A percentile compares a stretch with the other conserved stretches of the same genome.
phyloP scores from a whole-genome alignment of 2,113 vertebrate genomes.

The Lipophrys pholis region DNA sequence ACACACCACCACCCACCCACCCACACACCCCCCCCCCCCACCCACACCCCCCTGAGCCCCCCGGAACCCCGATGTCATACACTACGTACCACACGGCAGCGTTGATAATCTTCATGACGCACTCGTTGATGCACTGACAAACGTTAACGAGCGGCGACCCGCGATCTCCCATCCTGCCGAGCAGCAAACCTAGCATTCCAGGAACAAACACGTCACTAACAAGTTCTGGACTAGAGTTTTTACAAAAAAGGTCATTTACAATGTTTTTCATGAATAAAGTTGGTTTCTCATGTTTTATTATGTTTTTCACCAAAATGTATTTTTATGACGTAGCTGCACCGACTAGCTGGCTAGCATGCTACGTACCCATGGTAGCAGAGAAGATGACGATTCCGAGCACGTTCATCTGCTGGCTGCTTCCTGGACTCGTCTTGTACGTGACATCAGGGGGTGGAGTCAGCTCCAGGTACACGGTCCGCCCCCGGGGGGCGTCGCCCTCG shows the following conservation, averaged over 20 bases:
- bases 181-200: conserved; percentile 82
- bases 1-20: too few relatives aligned
- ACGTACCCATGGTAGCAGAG: conserved; percentile 91
- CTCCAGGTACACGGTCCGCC: conserved; percentile 85
- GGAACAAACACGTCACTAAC: neutral
- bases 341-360: too few relatives aligned
- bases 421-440: conserved; percentile 85
- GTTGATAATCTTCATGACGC: conserved; percentile 92
- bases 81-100: conserved; percentile 87
- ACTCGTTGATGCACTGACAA: conserved; percentile 91
- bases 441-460: conserved; percentile 86
- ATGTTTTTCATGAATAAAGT: too few relatives aligned
- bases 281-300: too few relatives aligned
- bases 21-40: too few relatives aligned
- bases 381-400: conserved; percentile 93
- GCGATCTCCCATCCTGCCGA: conserved; percentile 90
- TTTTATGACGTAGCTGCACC: too few relatives aligned
- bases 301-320: too few relatives aligned
- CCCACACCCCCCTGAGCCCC: too few relatives aligned
- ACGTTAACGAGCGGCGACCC: conserved; percentile 87
- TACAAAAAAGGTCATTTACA: too few relatives aligned
- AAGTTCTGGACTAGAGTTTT: neutral
- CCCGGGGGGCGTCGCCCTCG: conserved; percentile 80
- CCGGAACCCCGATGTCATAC: too few relatives aligned
- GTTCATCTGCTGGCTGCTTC: conserved; percentile 92